Percentiles rank a stretch among this genome's conserved stretches.
phyloP scores from a whole-genome alignment of 2,113 vertebrate genomes.

The Archocentrus centrarchus region DNA sequence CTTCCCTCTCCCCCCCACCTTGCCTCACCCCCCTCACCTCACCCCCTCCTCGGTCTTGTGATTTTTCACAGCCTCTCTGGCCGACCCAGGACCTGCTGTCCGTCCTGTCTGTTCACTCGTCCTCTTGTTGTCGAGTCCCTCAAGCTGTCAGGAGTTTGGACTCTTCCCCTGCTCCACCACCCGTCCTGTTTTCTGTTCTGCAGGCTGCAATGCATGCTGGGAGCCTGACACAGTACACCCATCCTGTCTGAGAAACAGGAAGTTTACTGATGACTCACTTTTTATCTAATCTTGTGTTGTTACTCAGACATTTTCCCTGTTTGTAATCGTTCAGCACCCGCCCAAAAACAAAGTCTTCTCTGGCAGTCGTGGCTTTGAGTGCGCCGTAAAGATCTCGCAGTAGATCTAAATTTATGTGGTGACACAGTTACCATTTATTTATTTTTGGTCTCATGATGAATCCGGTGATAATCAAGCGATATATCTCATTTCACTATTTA shows the following conservation, averaged over 20 bases:
- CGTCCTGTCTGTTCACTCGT: conserved; percentile 57
- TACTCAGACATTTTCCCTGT: neutral
- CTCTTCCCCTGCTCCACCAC: conserved; percentile 48
- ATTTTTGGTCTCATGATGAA: neutral
- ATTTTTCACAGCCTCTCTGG: conserved; percentile 30
- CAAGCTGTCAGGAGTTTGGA: conserved; percentile 25
- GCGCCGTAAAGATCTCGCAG: neutral
- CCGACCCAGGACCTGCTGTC: conserved; percentile 51
- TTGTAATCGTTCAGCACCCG: neutral
- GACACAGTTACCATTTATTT: neutral
- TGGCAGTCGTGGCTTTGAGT: neutral
- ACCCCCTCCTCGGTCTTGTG: conserved; percentile 23
- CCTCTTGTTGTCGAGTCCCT: conserved; percentile 56
- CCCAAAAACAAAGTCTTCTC: neutral
- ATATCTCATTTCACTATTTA: too few species aligned
- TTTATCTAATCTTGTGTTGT: neutral
- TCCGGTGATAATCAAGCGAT: neutral
- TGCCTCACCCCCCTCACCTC: neutral
- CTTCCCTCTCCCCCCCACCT: neutral
- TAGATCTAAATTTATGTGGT: neutral
- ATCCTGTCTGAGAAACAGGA: conserved; percentile 22
- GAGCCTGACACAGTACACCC: conserved; percentile 20
- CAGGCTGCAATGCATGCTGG: conserved; percentile 63
- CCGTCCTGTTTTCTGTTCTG: conserved; percentile 55
- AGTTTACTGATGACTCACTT: neutral